These are phyloP conservation scores for Acrocyrtus sp. DNA, from an alignment of 2,888 invertebrate species.

Conservation along the genomic window DNA sequence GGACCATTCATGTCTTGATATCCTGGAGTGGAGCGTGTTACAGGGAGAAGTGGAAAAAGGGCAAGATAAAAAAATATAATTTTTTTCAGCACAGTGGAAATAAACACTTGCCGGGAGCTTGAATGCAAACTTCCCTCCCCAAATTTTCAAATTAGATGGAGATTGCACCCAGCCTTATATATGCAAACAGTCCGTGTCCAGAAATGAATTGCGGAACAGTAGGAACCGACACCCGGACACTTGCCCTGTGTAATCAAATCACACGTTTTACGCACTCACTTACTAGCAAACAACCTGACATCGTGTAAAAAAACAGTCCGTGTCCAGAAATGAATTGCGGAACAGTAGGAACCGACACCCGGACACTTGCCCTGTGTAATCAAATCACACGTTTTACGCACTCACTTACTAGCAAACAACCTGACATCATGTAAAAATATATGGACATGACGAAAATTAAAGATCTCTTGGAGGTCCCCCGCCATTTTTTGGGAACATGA, in stretches of 20 bases:
- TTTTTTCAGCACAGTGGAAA: too few species aligned
- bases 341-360: slow-evolving; percentile 39
- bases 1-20: too few species aligned
- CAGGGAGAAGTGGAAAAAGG: neutral
- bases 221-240: slow-evolving; percentile 27
- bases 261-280: neutral
- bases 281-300: neutral
- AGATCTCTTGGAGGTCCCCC: slow-evolving; percentile 25
- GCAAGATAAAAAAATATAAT: too few species aligned
- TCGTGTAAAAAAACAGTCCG: neutral
- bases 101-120: too few species aligned
- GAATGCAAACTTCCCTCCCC: too few species aligned
- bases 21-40: neutral
- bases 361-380: slow-evolving; percentile 1
- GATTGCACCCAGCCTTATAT: too few species aligned
- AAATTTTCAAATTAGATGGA: neutral
- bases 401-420: neutral
- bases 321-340: too few species aligned
- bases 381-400: slow-evolving; percentile 9
- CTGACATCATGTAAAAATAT: neutral
- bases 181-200: neutral
- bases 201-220: slow-evolving; percentile 17
- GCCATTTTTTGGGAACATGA: neutral
- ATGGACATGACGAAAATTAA: slow-evolving; percentile 16
- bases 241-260: slow-evolving; percentile 7